A percentile compares a stretch with the other conserved stretches of the same genome.
Evolutionary conservation across 2,113 vertebrate genomes (phyloP).

Genomic region (Erythrolamprus reginae): DNA sequence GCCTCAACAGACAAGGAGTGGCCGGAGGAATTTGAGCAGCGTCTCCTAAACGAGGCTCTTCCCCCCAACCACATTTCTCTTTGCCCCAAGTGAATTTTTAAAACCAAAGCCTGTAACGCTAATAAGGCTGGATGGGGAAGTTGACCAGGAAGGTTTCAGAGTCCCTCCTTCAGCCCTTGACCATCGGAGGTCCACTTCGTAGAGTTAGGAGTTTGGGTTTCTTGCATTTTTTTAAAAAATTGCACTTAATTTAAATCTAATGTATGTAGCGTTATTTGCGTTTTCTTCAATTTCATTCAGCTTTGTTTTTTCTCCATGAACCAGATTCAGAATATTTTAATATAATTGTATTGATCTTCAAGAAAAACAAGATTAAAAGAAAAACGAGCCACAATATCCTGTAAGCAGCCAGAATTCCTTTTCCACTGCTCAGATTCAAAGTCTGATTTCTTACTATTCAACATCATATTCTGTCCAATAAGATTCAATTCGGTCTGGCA

Average conservation of each 20-base stretch:
- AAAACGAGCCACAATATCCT: background rate
- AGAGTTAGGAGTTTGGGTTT: background rate
- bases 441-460: background rate
- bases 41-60: too few relatives aligned
- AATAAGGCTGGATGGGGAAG: too few relatives aligned
- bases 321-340: background rate
- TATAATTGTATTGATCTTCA: background rate
- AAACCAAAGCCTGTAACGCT: too few relatives aligned
- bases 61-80: too few relatives aligned
- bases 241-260: background rate
- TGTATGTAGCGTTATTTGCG: background rate
- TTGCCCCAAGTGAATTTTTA: too few relatives aligned
- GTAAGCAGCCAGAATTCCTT: background rate
- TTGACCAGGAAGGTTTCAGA: too few relatives aligned
- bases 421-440: background rate
- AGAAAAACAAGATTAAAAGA: background rate
- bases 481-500: background rate
- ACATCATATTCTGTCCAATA: background rate
- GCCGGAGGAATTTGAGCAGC: too few relatives aligned
- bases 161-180: too few relatives aligned
- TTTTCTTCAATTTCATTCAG: background rate
- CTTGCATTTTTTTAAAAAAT: background rate
- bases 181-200: background rate
- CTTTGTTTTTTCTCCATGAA: background rate
- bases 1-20: too few relatives aligned